These are phyloP conservation scores for Rhizomys pruinosus DNA, from an alignment of 2,113 vertebrate genomes.

Conservation along the genomic window DNA sequence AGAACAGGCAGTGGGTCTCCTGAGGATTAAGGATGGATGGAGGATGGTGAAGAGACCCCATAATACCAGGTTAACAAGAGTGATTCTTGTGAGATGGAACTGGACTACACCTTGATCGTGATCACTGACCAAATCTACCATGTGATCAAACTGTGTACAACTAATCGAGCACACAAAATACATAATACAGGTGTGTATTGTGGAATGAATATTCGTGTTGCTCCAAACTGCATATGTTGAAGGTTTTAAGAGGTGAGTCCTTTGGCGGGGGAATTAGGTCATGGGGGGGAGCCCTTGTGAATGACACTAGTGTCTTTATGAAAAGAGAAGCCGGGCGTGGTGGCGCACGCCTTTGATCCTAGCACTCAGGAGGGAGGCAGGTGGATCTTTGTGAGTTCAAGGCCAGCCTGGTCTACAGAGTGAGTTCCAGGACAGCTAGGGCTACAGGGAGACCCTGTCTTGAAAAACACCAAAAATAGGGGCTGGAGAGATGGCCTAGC, in stretches of 20 bases:
- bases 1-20: too few species aligned
- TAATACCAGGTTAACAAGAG: rapidly evolving
- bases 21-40: background rate
- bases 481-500: too few species aligned
- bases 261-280: background rate
- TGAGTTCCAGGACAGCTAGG: too few species aligned
- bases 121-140: rapidly evolving
- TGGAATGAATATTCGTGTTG: rapidly evolving
- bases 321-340: too few species aligned
- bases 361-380: too few species aligned
- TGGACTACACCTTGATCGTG: background rate
- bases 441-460: too few species aligned
- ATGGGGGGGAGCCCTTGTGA: background rate
- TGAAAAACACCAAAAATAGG: too few species aligned
- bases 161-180: too few species aligned
- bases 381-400: too few species aligned
- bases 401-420: too few species aligned
- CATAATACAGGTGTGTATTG: rapidly evolving
- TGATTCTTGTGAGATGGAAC: rapidly evolving
- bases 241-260: background rate
- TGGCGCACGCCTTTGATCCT: too few species aligned
- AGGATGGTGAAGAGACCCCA: background rate
- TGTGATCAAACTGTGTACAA: rapidly evolving
- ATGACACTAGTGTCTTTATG: too few species aligned
- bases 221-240: rapidly evolving